Base-by-base conservation (phyloP, 2,888 invertebrate species). In the Agonopterix arenella region DNA sequence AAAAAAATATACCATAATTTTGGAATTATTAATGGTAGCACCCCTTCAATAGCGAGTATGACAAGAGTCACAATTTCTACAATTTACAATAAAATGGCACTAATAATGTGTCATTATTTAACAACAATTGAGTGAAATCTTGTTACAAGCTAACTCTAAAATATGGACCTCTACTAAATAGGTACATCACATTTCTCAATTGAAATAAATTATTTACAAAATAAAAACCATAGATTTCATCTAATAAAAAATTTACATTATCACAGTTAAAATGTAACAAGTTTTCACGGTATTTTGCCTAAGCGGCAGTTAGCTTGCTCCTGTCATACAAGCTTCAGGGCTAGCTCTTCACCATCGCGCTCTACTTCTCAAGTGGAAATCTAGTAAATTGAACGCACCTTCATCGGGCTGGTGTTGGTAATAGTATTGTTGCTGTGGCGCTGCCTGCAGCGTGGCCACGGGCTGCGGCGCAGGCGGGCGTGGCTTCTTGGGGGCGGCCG, bases 321-420 rank as follows among this genome's bases (percentile, higher is more conserved):
- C 89, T 89, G 89, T 90, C 90, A 90, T 90, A 89, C 90, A 85
- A 89, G 89, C 89, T 86, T 84, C 84, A 85, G 89, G 89, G 89
- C 88, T 82, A 84, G 88, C 85, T 82, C 84, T 89, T 90, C 90
- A 90, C 90, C 90, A 90, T 76, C 90, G 85, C 88, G 90, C 90
- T 82, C 90, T 84, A 85, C 84, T 89, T 80, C 90, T 76, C 76
- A 90, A 84, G 73, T 90, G 89, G 77, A 90, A 90, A 82, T 90
- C 90, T 83, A 90, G 76, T 76, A 90, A 84, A 83, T 88, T 89
- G 83, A 90, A 90, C 90, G 89, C 88, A 90, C 89, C 89, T 90
- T 90, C 90, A 64, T 90, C 90, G 66, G 89, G 88, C 77, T 90
- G 90, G 66, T 88, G 90, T 71, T 90, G 90, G 76, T 90, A 90